A percentile compares a stretch with the other conserved stretches of the same genome.
Evolutionary conservation across 2,113 vertebrate genomes (phyloP).

Genomic region (Strigops habroptila): DNA sequence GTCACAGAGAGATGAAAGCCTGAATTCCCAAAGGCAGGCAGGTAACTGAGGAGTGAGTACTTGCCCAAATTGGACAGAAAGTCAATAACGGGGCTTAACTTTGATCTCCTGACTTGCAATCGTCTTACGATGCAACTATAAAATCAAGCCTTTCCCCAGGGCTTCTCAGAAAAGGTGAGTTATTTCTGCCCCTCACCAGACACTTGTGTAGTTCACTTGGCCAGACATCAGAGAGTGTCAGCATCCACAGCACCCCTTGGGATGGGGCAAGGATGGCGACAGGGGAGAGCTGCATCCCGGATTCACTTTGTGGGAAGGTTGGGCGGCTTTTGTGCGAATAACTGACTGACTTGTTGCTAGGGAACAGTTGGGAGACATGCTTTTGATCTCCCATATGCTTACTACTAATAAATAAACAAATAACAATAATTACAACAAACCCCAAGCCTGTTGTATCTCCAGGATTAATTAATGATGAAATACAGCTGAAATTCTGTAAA

Average conservation of each 20-base stretch:
- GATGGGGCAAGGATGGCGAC: fast-evolving
- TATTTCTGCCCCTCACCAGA: not conserved
- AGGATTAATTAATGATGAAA: constrained; percentile 79
- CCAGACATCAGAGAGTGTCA: fast-evolving
- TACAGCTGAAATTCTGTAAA: constrained; percentile 64
- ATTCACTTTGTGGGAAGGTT: not conserved
- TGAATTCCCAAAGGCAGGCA: not conserved
- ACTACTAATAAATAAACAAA: constrained; percentile 78
- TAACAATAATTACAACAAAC: constrained; percentile 77
- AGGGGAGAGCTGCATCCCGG: fast-evolving
- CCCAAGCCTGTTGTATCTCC: constrained; percentile 73
- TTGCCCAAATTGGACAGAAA: constrained; percentile 15
- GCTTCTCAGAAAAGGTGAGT: not conserved
- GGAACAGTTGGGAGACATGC: constrained; percentile 65
- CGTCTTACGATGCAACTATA: not conserved
- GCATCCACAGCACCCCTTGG: not conserved
- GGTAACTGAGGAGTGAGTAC: not conserved
- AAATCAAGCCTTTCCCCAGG: not conserved
- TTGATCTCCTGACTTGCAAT: constrained; percentile 20
- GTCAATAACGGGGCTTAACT: constrained; percentile 33
- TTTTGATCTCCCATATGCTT: constrained; percentile 70
- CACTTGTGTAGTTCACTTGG: not conserved
- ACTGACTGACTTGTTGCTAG: constrained; percentile 69
- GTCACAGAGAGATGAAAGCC: not conserved
- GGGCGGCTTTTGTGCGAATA: not conserved